Evolutionary conservation across 2,797 vertebrate species (phyloP), one percentile per base, ranked within the genome.

Genomic region (Balearica regulorum): DNA sequence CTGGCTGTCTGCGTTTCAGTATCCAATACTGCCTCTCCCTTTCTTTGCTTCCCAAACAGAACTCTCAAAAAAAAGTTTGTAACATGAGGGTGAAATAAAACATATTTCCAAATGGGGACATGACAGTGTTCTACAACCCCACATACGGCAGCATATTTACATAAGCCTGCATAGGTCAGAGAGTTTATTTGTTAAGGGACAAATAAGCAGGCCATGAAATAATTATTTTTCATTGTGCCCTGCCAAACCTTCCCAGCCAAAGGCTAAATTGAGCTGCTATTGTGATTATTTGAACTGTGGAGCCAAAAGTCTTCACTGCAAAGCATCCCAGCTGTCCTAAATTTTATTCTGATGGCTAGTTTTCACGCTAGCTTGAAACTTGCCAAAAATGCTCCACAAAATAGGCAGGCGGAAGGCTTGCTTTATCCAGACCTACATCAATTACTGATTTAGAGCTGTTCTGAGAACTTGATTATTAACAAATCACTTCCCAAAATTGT

Each of bases 151-250:
- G 96, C 97, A 91, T 97, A 97, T 98, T 97, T 98, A 98, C 97
- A 97, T 96, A 98, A 98, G 95, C 94, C 94, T 93, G 94, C 96
- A 95, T 97, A 98, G 98, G 98, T 97, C 98, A 97, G 95, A 94
- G 97, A 98, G 97, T 97, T 97, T 98, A 98, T 98, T 98, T 97
- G 98, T 98, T 97, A 97, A 98, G 97, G 97, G 97, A 97, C 95
- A 98, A 98, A 98, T 98, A 98, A 98, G 98, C 98, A 98, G 98
- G 97, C 98, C 98, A 98, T 98, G 98, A 98, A 98, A 98, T 98
- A 98, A 98, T 98, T 98, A 98, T 98, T 98, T 98, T 98, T 98
- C 98, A 98, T 98, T 97, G 97, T 97, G 97, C 97, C 97, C 97
- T 98, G 98, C 98, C 98, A 98, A 98, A 98, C 97, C 96, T 97